Conservation (phyloP, 2,113 vertebrate genomes). For the Hemibagrus wyckioides region DNA sequence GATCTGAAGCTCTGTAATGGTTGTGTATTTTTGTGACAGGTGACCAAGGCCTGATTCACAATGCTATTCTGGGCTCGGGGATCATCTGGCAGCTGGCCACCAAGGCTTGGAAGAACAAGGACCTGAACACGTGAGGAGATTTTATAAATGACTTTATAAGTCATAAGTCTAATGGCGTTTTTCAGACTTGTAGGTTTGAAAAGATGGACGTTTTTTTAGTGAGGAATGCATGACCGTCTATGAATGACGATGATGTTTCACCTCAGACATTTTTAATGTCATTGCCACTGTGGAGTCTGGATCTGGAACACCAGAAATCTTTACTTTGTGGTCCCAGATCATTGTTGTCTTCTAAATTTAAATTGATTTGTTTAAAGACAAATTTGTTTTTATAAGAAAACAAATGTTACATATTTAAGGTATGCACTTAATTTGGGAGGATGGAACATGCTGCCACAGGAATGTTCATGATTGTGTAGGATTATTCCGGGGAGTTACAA, state of each 20-base stretch:
- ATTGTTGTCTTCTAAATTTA: too few species aligned
- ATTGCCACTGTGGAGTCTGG: neutral
- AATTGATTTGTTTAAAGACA: too few species aligned
- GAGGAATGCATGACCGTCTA: neutral
- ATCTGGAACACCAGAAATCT: neutral
- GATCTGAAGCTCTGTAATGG: neutral
- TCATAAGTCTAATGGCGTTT: too few species aligned
- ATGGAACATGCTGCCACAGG: too few species aligned
- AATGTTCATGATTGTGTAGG: too few species aligned
- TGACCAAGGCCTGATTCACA: constrained; percentile 93
- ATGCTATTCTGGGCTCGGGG: constrained; percentile 92
- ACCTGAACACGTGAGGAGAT: constrained; percentile 86
- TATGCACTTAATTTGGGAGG: too few species aligned
- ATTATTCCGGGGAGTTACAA: too few species aligned
- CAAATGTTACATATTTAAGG: neutral
- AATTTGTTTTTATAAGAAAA: too few species aligned
- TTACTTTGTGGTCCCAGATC: too few species aligned
- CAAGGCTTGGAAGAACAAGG: constrained; percentile 91
- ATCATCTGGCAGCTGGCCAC: constrained; percentile 92
- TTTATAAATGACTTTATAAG: neutral
- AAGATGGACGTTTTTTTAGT: too few species aligned
- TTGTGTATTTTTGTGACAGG: constrained; percentile 67
- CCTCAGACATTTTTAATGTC: neutral
- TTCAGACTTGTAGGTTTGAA: too few species aligned
- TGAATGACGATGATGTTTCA: neutral